A percentile compares a stretch with the other conserved stretches of the same genome.
These are phyloP conservation scores for Drosophila ficusphila DNA, from an alignment of 1,140 invertebrate species.

Conservation along the genomic window DNA sequence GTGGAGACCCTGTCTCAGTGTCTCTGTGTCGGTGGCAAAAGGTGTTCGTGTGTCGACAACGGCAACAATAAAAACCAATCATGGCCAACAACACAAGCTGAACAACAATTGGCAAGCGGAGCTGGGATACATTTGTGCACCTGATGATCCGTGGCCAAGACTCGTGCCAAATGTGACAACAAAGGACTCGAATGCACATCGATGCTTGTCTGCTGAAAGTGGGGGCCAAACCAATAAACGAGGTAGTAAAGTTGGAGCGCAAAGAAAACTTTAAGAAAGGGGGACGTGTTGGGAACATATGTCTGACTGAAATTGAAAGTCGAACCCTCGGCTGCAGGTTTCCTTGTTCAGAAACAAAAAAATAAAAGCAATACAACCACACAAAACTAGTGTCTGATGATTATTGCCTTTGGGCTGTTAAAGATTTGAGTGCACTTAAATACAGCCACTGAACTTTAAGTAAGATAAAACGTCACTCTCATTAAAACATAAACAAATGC, in stretches of 20 bases:
- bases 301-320: slow-evolving; percentile 52
- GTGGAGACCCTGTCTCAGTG: slow-evolving; percentile 21
- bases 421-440: neutral
- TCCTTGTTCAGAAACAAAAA: neutral
- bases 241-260: slow-evolving; percentile 1
- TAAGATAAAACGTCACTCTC: neutral
- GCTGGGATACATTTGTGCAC: slow-evolving; percentile 51
- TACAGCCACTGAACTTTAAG: neutral
- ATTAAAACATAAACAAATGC: too few species aligned
- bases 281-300: neutral
- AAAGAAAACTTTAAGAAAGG: neutral
- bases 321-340: neutral
- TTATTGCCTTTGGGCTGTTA: slow-evolving; percentile 21
- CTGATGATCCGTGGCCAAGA: slow-evolving; percentile 65
- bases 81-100: slow-evolving; percentile 35
- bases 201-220: slow-evolving; percentile 1
- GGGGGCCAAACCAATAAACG: slow-evolving; percentile 1
- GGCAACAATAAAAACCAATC: slow-evolving; percentile 55
- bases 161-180: slow-evolving; percentile 76
- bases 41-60: slow-evolving; percentile 56
- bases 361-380: neutral
- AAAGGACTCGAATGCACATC: slow-evolving; percentile 47
- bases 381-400: slow-evolving; percentile 22
- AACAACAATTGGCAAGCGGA: slow-evolving; percentile 21
- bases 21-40: slow-evolving; percentile 21